Conservation (phyloP, 2,797 vertebrate species). For the Danionella dracula region DNA sequence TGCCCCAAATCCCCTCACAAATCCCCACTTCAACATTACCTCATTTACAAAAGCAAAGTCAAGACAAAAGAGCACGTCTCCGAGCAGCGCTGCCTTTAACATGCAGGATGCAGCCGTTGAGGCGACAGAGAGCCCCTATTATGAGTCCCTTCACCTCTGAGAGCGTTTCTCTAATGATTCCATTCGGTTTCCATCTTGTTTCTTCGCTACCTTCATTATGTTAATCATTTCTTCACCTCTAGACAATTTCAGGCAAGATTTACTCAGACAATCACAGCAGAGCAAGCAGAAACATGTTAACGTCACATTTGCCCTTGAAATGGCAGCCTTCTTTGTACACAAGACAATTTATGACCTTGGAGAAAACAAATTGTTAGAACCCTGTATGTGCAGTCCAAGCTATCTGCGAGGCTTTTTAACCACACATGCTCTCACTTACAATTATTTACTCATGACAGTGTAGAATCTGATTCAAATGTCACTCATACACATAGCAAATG, state of each 20-base stretch:
- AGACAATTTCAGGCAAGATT: neutral
- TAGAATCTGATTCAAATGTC: neutral
- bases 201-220: constrained; percentile 1
- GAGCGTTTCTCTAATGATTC: constrained; percentile 7
- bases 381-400: neutral
- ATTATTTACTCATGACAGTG: neutral
- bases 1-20: constrained; percentile 31
- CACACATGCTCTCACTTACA: neutral
- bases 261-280: neutral
- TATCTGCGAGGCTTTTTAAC: neutral
- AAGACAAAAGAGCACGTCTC: constrained; percentile 36
- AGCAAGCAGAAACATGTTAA: neutral
- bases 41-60: constrained; percentile 36
- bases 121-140: constrained; percentile 18
- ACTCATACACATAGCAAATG: constrained; percentile 29
- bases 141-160: constrained; percentile 17
- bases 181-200: constrained; percentile 8
- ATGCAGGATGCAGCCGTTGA: constrained; percentile 23
- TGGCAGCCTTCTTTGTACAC: neutral
- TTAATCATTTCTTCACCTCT: constrained; percentile 18
- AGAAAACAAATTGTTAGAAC: neutral
- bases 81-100: constrained; percentile 28
- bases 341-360: neutral
- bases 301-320: neutral
- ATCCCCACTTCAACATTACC: constrained; percentile 36